phyloP scores from a whole-genome alignment of 2,888 invertebrate genomes.

The Melikaiella ostensackeni region DNA sequence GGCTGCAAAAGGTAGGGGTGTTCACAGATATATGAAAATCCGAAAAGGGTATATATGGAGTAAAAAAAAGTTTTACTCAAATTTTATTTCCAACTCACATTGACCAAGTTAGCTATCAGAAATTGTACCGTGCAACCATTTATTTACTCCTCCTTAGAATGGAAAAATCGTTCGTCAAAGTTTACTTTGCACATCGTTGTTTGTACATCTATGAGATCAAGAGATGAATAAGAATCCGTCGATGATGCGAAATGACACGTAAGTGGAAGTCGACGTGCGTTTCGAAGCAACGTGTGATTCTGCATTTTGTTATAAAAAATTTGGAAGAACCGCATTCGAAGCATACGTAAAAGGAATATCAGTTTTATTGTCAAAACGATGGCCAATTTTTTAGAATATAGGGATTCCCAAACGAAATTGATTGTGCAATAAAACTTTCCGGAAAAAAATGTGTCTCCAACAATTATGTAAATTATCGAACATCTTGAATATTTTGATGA shows the following conservation, averaged over 20 bases:
- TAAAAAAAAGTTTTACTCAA: too few relatives aligned
- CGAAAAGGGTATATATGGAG: too few relatives aligned
- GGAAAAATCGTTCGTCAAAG: not conserved
- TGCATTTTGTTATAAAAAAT: constrained; percentile 1
- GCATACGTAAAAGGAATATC: too few relatives aligned
- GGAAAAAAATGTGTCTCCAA: too few relatives aligned
- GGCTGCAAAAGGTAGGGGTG: too few relatives aligned
- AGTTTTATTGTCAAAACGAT: too few relatives aligned
- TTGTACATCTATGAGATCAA: constrained; percentile 25
- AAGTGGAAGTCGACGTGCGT: not conserved
- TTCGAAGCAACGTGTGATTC: not conserved
- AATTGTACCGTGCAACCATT: not conserved
- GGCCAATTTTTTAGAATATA: too few relatives aligned
- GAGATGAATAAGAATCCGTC: constrained; percentile 17
- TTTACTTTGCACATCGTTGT: constrained; percentile 17
- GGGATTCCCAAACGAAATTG: too few relatives aligned
- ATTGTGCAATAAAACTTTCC: too few relatives aligned
- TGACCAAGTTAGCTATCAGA: not conserved
- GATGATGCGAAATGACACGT: not conserved
- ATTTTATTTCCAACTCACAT: not conserved
- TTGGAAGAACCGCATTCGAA: not conserved
- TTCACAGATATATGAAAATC: too few relatives aligned
- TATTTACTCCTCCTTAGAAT: not conserved
- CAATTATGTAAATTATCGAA: too few relatives aligned
- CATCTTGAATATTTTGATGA: too few relatives aligned